Conservation (phyloP, 2,797 vertebrate genomes). For the Hyperoplus immaculatus region DNA sequence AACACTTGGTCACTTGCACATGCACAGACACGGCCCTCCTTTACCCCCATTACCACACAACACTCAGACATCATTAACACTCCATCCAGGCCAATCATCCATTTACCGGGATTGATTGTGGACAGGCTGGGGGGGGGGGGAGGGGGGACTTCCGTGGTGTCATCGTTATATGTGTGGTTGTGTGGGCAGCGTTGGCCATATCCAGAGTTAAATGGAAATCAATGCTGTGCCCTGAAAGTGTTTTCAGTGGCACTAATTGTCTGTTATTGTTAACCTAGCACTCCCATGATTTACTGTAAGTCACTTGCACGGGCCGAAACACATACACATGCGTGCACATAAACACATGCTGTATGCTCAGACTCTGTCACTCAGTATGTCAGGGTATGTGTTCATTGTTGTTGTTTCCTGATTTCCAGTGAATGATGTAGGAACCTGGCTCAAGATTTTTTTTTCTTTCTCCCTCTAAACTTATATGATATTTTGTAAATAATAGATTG, state of each 20-base stretch:
- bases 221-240: constrained; percentile 66
- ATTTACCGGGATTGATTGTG: constrained; percentile 77
- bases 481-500: background rate
- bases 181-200: constrained; percentile 44
- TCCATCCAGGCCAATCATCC: constrained; percentile 72
- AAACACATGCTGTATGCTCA: background rate
- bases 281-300: constrained; percentile 18
- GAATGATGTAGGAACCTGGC: background rate
- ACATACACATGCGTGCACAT: background rate
- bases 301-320: constrained; percentile 2
- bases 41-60: constrained; percentile 39
- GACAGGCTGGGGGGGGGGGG: constrained; percentile 22
- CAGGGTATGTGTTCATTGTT: constrained; percentile 7
- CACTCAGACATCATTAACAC: constrained; percentile 74
- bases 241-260: constrained; percentile 53
- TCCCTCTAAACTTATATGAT: background rate
- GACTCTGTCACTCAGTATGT: constrained; percentile 8
- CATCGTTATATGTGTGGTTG: constrained; percentile 45
- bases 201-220: constrained; percentile 80
- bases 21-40: background rate
- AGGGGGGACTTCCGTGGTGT: constrained; percentile 45
- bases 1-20: constrained; percentile 11
- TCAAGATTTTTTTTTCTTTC: background rate
- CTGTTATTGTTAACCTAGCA: constrained; percentile 37
- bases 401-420: background rate